These are phyloP conservation scores for Ptychodera flava DNA, from an alignment of 35 echinoderm and acorn worm genomes.

Conservation along the genomic window DNA sequence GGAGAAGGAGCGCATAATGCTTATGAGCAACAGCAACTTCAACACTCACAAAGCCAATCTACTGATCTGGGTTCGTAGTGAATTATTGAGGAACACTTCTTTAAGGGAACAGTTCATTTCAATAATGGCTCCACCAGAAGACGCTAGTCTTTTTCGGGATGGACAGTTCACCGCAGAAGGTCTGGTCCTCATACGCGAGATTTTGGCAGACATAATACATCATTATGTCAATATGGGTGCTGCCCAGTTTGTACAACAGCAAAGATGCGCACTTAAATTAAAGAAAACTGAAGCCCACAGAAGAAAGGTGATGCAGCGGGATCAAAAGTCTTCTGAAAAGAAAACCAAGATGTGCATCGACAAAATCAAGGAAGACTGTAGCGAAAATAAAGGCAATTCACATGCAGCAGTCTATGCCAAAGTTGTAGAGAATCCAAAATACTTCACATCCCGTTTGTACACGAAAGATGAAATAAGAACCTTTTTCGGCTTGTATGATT, in stretches of 20 bases:
- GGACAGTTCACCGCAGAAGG: neutral
- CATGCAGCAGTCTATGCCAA: neutral
- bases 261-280: neutral
- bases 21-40: neutral
- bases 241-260: neutral
- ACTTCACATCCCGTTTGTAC: neutral
- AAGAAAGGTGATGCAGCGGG: neutral
- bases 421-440: neutral
- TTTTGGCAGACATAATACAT: neutral
- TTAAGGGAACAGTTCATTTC: neutral
- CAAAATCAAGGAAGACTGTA: neutral
- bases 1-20: neutral
- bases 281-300: neutral
- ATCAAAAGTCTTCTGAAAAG: neutral
- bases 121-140: neutral
- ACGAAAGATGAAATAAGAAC: neutral
- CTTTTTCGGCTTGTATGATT: neutral
- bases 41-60: neutral
- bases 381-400: neutral
- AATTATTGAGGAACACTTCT: neutral
- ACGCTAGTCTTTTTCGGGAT: neutral
- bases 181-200: neutral
- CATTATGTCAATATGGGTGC: neutral
- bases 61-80: neutral
- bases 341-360: neutral